Conservation (phyloP, 2,113 vertebrate genomes). For the Ammodytes marinus region DNA sequence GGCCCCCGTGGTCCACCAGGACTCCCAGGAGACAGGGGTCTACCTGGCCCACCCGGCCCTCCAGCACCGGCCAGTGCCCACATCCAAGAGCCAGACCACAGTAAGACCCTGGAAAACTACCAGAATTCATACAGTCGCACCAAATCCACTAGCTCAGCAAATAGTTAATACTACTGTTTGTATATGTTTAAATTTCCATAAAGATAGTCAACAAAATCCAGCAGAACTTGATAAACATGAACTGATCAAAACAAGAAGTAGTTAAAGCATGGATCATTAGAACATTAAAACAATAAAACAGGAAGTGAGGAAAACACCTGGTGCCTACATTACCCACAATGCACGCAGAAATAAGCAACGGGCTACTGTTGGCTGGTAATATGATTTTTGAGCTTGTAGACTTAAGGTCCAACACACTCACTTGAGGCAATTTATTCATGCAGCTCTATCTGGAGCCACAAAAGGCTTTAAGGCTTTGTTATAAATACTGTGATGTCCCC, state of each 20-base stretch:
- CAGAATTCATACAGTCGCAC: neutral
- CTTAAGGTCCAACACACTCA: neutral
- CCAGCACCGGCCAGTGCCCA: slow-evolving; percentile 76
- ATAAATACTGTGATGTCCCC: too few species aligned
- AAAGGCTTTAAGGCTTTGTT: neutral
- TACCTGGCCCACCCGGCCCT: slow-evolving; percentile 88
- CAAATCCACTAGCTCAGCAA: neutral
- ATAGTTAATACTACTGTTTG: neutral
- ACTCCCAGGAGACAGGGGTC: slow-evolving; percentile 89
- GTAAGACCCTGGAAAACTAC: slow-evolving; percentile 65
- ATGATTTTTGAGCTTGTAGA: neutral
- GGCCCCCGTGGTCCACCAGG: slow-evolving; percentile 89
- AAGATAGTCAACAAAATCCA: neutral
- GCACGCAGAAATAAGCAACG: neutral
- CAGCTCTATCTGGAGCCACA: neutral
- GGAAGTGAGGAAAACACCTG: neutral
- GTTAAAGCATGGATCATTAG: too few species aligned
- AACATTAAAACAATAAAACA: too few species aligned
- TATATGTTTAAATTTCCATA: neutral
- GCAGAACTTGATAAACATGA: neutral
- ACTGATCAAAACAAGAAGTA: too few species aligned
- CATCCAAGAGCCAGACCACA: slow-evolving; percentile 75
- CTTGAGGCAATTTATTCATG: neutral
- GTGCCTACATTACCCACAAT: neutral
- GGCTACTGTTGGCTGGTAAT: neutral